phyloP scores from a whole-genome alignment of 2,797 vertebrate genomes.

The Garrulus glandarius region DNA sequence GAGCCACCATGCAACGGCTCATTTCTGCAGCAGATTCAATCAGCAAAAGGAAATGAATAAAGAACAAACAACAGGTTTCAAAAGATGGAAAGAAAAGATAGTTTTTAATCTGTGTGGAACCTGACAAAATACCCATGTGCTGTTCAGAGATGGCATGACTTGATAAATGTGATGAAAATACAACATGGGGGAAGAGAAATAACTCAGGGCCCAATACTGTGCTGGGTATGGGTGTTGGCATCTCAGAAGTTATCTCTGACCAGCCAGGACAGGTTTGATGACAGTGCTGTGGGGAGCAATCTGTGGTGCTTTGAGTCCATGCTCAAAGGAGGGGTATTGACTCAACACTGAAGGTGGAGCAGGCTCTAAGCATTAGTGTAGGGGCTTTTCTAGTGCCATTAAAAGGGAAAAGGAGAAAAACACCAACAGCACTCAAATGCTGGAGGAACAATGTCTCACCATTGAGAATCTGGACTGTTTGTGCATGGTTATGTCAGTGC shows the following conservation, averaged over 20 bases:
- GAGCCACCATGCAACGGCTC: not conserved
- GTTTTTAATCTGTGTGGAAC: not conserved
- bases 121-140: not conserved
- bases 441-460: not conserved
- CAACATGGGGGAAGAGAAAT: not conserved
- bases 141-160: not conserved
- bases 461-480: not conserved
- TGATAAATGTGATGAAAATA: slow-evolving; percentile 31
- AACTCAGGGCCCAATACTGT: not conserved
- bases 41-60: slow-evolving; percentile 7
- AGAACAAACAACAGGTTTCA: not conserved
- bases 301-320: not conserved
- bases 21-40: slow-evolving; percentile 3
- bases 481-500: not conserved
- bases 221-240: not conserved
- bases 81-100: not conserved
- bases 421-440: not conserved
- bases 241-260: not conserved
- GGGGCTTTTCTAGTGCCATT: not conserved
- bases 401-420: not conserved
- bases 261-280: not conserved
- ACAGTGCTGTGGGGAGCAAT: not conserved
- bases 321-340: not conserved
- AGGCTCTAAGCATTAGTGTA: not conserved
- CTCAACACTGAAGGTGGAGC: not conserved